Evolutionary conservation across 2,797 vertebrate species (phyloP), one percentile per base, ranked within the genome.

Genomic region (Danio tinwini): DNA sequence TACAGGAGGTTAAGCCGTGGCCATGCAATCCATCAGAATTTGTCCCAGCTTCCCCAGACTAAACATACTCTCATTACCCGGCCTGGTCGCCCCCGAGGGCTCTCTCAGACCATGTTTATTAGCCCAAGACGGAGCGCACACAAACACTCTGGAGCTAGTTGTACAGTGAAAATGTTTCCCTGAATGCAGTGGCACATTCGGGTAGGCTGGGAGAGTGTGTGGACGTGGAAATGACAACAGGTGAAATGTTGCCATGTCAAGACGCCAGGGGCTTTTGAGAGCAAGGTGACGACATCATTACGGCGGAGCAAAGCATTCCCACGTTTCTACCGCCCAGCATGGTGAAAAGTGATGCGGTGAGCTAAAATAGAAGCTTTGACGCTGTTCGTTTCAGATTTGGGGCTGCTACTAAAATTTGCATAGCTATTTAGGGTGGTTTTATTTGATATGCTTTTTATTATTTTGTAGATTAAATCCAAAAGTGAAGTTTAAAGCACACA

Each of bases 61-160:
- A 95, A 95, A 94, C 94, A 94, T 87, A 88, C 87, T 92, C 93
- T 94, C 93, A 93, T 94, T 95, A 93, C 90, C 88, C 87, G 78
- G 88, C 89, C 88, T 88, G 83, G 45, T 70, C 85, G 83, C 29
- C 90, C 93, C 91, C 71, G 62, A 65, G 85, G 91, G 89, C 86
- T 86, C 89, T 86, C 85, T 87, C 89, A 74, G 82, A 86, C 83
- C 90, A 89, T 91, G 93, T 94, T 94, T 94, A 94, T 93, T 93
- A 93, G 91, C 89, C 89, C 88, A 87, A 89, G 88, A 87, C 88
- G 85, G 87, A 89, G 84, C 78, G 87, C 87, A 90, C 85, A 89
- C 85, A 90, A 88, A 84, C 78, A 86, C 53, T 74, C 55, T 9
- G 44, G 87, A 83, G 84, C 82, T 69, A 19, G 81, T 45, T 44